These are phyloP conservation scores for Drosophila testacea DNA, from an alignment of 2,888 invertebrate species.

Conservation along the genomic window DNA sequence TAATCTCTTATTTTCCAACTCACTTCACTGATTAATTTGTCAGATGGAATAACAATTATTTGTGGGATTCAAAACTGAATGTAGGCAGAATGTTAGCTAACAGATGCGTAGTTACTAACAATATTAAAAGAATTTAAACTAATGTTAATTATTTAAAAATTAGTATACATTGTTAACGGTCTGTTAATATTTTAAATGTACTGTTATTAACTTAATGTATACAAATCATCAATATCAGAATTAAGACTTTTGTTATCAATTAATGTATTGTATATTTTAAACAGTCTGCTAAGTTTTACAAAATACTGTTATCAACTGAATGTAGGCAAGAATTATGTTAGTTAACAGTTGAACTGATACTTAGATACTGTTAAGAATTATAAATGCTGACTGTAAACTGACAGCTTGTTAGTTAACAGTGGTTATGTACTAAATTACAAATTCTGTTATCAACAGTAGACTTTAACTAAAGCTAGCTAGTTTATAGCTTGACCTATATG, in stretches of 20 bases:
- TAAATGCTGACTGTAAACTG: no score
- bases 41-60: background rate
- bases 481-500: background rate
- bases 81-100: background rate
- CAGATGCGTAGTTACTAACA: no score
- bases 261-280: no score
- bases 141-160: no score
- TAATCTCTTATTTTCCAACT: conserved; percentile 55
- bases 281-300: background rate
- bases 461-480: background rate
- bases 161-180: background rate
- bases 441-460: background rate
- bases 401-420: no score
- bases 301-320: background rate
- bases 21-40: conserved; percentile 46
- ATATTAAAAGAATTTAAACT: no score
- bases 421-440: conserved; percentile 6
- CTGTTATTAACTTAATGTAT: no score
- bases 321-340: background rate
- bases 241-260: no score
- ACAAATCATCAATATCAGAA: no score
- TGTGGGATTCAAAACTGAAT: no score
- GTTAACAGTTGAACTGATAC: background rate
- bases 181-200: background rate
- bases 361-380: background rate